Conservation (phyloP, 2,113 vertebrate species). For the Onychostruthus taczanowskii region DNA sequence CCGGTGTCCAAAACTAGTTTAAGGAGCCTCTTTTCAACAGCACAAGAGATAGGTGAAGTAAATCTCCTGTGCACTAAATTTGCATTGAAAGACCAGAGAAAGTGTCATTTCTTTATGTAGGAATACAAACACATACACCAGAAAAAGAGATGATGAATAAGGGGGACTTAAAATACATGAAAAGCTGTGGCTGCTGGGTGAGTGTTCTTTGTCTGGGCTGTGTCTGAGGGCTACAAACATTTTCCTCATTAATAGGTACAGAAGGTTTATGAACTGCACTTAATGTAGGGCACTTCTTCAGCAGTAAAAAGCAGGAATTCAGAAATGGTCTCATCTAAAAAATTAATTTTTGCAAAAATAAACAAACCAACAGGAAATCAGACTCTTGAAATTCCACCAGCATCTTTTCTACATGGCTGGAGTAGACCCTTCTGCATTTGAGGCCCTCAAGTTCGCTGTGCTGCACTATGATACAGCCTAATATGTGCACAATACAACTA, state of each 20-base stretch:
- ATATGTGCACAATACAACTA: neutral
- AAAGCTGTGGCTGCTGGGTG: neutral
- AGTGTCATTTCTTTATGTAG: neutral
- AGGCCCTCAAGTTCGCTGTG: rapidly evolving
- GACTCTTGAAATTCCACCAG: neutral
- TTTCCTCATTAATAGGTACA: neutral
- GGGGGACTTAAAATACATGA: neutral
- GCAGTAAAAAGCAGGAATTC: neutral
- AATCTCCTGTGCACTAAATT: neutral
- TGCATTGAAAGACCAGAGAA: neutral
- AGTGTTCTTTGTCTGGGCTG: neutral
- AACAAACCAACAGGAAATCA: neutral
- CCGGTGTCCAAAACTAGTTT: neutral
- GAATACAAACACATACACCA: neutral
- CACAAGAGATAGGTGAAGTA: neutral
- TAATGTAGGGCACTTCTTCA: neutral
- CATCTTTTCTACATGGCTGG: neutral
- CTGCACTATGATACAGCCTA: neutral
- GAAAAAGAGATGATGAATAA: neutral
- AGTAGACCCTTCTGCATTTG: neutral
- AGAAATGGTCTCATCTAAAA: neutral
- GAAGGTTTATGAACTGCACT: neutral
- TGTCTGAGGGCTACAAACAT: neutral
- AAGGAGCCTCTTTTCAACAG: neutral
- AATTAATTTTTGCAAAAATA: neutral